Evolutionary conservation across 2,113 vertebrate species (phyloP).

Genomic region (Otocyon megalotis): DNA sequence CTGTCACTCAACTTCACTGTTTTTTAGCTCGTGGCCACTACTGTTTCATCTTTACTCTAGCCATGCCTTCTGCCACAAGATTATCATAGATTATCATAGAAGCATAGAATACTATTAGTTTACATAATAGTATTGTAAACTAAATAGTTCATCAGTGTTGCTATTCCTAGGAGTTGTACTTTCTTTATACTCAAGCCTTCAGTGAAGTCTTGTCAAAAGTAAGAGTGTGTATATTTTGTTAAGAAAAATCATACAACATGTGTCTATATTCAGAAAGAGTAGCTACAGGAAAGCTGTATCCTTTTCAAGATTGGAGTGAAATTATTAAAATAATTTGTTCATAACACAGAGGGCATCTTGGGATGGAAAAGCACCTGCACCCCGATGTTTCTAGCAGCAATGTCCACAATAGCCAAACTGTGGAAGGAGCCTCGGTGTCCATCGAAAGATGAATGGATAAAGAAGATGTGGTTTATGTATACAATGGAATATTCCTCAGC

Average conservation of each 20-base stretch:
- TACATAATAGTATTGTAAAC: background rate
- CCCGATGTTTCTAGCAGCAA: too few species aligned
- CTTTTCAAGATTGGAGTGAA: background rate
- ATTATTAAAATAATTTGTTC: background rate
- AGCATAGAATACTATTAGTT: too few species aligned
- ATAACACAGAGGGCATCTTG: background rate
- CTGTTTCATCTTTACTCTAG: background rate
- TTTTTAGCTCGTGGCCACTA: background rate
- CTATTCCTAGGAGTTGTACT: background rate
- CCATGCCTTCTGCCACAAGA: background rate
- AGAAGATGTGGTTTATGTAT: too few species aligned
- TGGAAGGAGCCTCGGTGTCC: too few species aligned
- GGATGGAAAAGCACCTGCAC: background rate
- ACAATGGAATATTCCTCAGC: too few species aligned
- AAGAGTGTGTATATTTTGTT: background rate
- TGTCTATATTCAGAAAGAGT: background rate
- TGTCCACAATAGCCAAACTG: too few species aligned
- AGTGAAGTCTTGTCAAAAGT: background rate
- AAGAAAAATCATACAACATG: background rate
- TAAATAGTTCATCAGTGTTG: background rate
- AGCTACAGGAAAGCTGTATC: background rate
- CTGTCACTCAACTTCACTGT: background rate
- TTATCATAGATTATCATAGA: background rate
- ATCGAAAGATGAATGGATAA: too few species aligned
- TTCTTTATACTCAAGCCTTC: background rate